Evolutionary conservation across 2,113 vertebrate genomes (phyloP).

Genomic region (Sturnira hondurensis): DNA sequence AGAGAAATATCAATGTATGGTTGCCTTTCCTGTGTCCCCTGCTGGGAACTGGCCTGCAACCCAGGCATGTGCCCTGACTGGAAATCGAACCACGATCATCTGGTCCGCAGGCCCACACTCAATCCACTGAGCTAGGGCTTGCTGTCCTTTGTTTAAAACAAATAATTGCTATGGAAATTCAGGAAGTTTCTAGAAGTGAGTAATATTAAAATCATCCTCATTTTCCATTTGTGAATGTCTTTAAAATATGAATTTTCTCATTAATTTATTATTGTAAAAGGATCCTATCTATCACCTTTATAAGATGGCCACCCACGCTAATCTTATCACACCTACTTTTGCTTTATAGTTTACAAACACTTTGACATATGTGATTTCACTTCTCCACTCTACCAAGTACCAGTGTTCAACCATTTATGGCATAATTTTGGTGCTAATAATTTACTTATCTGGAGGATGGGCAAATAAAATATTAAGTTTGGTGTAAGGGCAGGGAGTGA

Average conservation of each 20-base stretch:
- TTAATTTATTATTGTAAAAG: not conserved
- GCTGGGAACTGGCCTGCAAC: too few species aligned
- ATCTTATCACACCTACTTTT: not conserved
- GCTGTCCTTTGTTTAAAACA: not conserved
- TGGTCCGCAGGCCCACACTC: too few species aligned
- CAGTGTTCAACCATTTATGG: not conserved
- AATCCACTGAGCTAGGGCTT: too few species aligned
- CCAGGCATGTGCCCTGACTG: too few species aligned
- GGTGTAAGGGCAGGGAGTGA: not conserved
- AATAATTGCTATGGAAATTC: not conserved
- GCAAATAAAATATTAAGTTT: not conserved
- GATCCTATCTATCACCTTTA: not conserved
- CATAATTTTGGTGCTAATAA: not conserved
- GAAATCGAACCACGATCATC: too few species aligned
- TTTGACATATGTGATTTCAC: not conserved
- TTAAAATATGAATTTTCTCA: not conserved
- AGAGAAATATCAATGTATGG: too few species aligned
- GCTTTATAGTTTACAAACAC: not conserved
- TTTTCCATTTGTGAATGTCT: not conserved
- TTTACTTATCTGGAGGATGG: not conserved
- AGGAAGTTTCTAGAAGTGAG: not conserved
- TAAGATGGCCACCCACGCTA: not conserved
- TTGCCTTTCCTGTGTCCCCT: too few species aligned
- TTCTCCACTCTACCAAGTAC: not conserved
- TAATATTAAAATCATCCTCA: not conserved